phyloP scores from a whole-genome alignment of 2,888 invertebrate genomes.

The Ditylenchus weischeri region DNA sequence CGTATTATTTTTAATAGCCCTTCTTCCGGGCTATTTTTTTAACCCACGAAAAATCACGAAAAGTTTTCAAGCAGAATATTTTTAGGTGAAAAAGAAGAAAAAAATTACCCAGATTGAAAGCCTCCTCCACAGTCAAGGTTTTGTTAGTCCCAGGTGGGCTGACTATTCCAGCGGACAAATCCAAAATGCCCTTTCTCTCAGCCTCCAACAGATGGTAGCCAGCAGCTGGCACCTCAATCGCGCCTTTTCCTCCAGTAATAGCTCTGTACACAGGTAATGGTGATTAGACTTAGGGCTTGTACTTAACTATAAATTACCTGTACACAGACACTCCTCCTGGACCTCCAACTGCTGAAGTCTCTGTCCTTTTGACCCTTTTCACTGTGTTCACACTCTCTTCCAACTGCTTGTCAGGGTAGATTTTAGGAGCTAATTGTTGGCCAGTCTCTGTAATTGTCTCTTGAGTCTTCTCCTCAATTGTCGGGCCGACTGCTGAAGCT shows the following conservation, averaged over 20 bases:
- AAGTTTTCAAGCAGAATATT: too few relatives aligned
- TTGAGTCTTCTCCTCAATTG: slow-evolving; percentile 58
- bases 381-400: slow-evolving; percentile 59
- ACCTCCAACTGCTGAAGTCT: slow-evolving; percentile 55
- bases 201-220: slow-evolving; percentile 82
- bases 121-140: slow-evolving; percentile 79
- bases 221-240: slow-evolving; percentile 74
- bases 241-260: slow-evolving; percentile 58
- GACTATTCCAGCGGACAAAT: slow-evolving; percentile 78
- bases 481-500: slow-evolving; percentile 50
- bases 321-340: slow-evolving; percentile 52
- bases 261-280: slow-evolving; percentile 57
- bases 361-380: slow-evolving; percentile 55
- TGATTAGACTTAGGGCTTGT: too few relatives aligned
- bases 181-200: slow-evolving; percentile 76
- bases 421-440: slow-evolving; percentile 58
- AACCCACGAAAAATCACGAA: too few relatives aligned
- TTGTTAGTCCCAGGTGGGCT: slow-evolving; percentile 82
- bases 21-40: too few relatives aligned
- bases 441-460: slow-evolving; percentile 58
- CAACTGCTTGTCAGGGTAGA: slow-evolving; percentile 53
- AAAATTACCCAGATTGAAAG: slow-evolving; percentile 42
- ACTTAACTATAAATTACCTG: too few relatives aligned
- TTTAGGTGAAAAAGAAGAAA: too few relatives aligned
- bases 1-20: too few relatives aligned